Base-by-base conservation (phyloP, 2,888 invertebrate species). In the Branchipolynoe longqiensis region DNA sequence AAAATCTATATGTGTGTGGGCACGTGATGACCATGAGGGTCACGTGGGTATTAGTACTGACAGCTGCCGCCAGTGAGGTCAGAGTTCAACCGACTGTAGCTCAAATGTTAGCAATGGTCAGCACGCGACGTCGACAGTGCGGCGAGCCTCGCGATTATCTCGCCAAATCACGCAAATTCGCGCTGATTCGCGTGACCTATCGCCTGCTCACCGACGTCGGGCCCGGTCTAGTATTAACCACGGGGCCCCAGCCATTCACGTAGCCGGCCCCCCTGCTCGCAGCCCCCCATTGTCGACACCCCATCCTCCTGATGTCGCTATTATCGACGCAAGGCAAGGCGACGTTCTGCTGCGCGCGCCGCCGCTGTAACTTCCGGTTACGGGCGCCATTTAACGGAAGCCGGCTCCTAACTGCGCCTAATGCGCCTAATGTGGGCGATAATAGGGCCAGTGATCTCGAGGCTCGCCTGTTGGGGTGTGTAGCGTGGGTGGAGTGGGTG, bases 361-460 rank as follows among this genome's bases (percentile, higher is more conserved):
- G 33, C 33, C 38, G 1, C 69, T 38, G 38, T 38, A 22, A 69
- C 69, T 69, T 69, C 69, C 69, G 69, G 36, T 69, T 18, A n/a
- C 38, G 25, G 69, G 69, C 69, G 69, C 69, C 69, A 69, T 69
- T 69, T 69, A 69, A 69, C 18, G 25, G 69, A 33, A 33, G 38
- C 33, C 69, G 25, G 2, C 36, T 38, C 38, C 38, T 38, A 62
- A 62, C 62, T 28, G 62, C 33, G 33, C 28, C 62, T 62, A 69
- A 69, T 69, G 69, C 14, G 12, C 12, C 69, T 69, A 69, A 69
- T 69, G 69, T 33, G 38, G 38, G 69, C 69, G 69, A 69, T 69
- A 69, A 69, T 69, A 69, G 69, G 36, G 18, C 36, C 38, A 69
- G n/a, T 69, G 38, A 69, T 69, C 36, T 69, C n/a, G n/a, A n/a